These are phyloP conservation scores for Acrocephalus arundinaceus DNA, from an alignment of 2,113 vertebrate genomes.

Conservation along the genomic window DNA sequence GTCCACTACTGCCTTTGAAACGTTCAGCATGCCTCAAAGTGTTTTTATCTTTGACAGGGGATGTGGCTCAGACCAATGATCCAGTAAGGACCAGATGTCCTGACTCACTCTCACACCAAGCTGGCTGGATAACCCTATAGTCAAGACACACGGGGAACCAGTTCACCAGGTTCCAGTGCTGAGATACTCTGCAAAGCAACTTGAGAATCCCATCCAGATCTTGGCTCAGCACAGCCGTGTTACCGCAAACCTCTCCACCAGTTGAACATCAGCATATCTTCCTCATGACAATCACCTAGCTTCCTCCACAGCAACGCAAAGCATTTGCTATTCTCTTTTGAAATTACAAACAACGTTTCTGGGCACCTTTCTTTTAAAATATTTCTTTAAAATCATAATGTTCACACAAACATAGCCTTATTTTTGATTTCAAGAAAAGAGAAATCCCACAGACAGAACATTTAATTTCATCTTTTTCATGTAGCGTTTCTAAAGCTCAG, in stretches of 20 bases:
- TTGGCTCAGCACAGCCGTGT: neutral
- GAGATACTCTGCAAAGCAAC: neutral
- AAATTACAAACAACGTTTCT: neutral
- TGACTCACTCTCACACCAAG: neutral
- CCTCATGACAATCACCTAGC: neutral
- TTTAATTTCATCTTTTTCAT: neutral
- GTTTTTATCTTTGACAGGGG: neutral
- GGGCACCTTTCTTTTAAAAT: neutral
- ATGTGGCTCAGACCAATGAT: neutral
- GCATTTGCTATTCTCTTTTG: neutral
- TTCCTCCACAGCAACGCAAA: neutral
- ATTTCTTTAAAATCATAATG: neutral
- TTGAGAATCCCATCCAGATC: neutral
- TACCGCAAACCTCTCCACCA: neutral
- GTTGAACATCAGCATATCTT: neutral
- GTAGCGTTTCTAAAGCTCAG: neutral
- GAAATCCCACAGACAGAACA: neutral
- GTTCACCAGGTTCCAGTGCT: neutral
- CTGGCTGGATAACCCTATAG: neutral
- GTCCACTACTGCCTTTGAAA: neutral
- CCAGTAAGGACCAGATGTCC: neutral
- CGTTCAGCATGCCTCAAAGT: neutral
- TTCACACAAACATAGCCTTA: neutral
- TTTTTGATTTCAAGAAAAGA: neutral
- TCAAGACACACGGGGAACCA: neutral